These are phyloP conservation scores for Meliscaeva auricollis DNA, from an alignment of 2,888 invertebrate genomes.

Conservation along the genomic window DNA sequence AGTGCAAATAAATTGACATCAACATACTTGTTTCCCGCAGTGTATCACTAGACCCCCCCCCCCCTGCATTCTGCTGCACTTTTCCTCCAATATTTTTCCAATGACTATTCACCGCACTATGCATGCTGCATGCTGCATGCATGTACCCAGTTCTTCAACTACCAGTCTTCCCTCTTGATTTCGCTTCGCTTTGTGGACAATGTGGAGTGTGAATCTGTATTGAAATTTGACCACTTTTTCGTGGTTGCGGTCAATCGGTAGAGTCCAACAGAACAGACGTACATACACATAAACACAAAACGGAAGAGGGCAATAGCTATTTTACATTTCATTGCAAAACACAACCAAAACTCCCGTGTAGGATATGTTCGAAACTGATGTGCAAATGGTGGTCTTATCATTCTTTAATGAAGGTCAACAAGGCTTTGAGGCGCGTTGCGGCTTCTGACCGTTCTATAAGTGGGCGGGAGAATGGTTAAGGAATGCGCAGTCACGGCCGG, in stretches of 20 bases:
- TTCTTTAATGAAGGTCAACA: constrained; percentile 72
- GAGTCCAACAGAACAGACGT: constrained; percentile 21
- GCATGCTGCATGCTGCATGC: background rate
- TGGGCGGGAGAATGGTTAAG: constrained; percentile 54
- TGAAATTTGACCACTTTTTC: constrained; percentile 75
- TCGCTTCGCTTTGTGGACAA: constrained; percentile 47
- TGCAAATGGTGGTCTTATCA: constrained; percentile 48
- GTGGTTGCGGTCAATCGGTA: constrained; percentile 65
- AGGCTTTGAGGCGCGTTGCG: constrained; percentile 43
- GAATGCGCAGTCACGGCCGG: constrained; percentile 57
- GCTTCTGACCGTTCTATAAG: constrained; percentile 28
- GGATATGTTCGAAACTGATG: constrained; percentile 23
- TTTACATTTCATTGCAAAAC: constrained; percentile 61
- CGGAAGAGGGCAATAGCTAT: constrained; percentile 36
- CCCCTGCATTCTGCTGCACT: background rate
- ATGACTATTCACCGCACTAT: constrained; percentile 34
- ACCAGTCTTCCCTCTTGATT: background rate
- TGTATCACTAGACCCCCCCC: constrained; percentile 18
- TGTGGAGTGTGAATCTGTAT: constrained; percentile 75
- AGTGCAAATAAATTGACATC: constrained; percentile 47
- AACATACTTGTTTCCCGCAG: constrained; percentile 36
- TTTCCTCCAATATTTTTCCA: constrained; percentile 1
- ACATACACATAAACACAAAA: too few species aligned
- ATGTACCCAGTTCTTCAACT: background rate
- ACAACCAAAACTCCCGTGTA: constrained; percentile 12